These are phyloP conservation scores for Macrotis lagotis DNA, from an alignment of 2,113 vertebrate genomes.

Conservation along the genomic window DNA sequence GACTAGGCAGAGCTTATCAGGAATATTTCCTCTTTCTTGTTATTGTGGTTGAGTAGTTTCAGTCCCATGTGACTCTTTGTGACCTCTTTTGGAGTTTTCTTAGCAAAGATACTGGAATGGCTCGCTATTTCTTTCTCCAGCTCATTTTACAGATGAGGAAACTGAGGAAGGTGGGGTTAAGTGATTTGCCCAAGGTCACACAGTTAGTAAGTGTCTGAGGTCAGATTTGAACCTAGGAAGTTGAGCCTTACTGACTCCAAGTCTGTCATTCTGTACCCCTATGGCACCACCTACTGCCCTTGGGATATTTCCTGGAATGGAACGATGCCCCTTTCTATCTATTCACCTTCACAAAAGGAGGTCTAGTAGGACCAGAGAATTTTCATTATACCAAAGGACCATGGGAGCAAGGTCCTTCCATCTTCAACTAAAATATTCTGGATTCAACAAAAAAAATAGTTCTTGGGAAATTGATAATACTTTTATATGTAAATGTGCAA, in stretches of 20 bases:
- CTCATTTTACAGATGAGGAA: background rate
- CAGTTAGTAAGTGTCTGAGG: background rate
- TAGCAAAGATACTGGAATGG: background rate
- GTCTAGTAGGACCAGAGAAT: background rate
- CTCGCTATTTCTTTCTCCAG: background rate
- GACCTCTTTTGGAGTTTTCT: background rate
- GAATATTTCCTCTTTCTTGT: background rate
- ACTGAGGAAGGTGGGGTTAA: background rate
- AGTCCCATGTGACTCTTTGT: background rate
- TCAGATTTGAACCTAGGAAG: background rate
- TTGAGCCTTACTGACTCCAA: background rate
- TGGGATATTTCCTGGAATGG: background rate
- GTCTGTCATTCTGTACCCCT: too few species aligned
- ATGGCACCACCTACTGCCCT: background rate
- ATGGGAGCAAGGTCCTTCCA: background rate
- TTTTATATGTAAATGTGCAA: background rate
- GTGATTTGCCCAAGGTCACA: background rate
- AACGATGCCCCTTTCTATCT: background rate
- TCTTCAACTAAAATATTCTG: constrained; percentile 3
- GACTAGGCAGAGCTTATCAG: background rate
- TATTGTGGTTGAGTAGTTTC: background rate
- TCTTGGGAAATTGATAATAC: constrained; percentile 11
- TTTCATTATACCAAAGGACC: background rate
- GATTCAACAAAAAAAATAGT: background rate
- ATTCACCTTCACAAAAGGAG: background rate